Percentiles rank a stretch among this genome's conserved stretches.
These are phyloP conservation scores for Nesospiza acunhae DNA, from an alignment of 2,113 vertebrate genomes.

Conservation along the genomic window DNA sequence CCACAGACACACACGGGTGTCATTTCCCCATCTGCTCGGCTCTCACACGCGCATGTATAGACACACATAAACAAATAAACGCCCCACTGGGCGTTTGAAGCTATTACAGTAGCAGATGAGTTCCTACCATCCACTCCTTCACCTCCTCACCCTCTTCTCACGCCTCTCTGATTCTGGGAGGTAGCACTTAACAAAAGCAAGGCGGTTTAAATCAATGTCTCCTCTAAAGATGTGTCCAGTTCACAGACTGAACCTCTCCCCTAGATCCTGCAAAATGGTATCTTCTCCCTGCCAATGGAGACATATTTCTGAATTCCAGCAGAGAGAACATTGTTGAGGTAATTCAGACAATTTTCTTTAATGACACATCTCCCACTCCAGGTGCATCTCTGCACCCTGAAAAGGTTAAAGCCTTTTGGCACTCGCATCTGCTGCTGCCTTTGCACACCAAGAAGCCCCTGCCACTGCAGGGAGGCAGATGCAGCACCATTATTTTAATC, in stretches of 20 bases:
- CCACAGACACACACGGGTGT: background rate
- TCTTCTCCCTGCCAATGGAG: background rate
- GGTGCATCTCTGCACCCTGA: background rate
- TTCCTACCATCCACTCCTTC: background rate
- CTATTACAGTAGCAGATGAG: background rate
- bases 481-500: background rate
- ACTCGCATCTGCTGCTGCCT: background rate
- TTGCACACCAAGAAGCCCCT: background rate
- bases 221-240: background rate
- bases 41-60: background rate
- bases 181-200: background rate
- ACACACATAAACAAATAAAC: background rate
- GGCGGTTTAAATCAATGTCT: background rate
- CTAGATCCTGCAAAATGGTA: background rate
- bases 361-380: slow-evolving; percentile 26
- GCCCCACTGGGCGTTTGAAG: background rate
- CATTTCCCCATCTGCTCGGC: background rate
- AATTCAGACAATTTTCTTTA: slow-evolving; percentile 33
- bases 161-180: background rate
- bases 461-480: background rate
- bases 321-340: background rate
- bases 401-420: slow-evolving; percentile 9
- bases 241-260: background rate
- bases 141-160: background rate
- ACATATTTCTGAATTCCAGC: slow-evolving; percentile 7